These are phyloP conservation scores for Pasiphila rectangulata DNA, from an alignment of 2,888 invertebrate genomes.

Conservation along the genomic window DNA sequence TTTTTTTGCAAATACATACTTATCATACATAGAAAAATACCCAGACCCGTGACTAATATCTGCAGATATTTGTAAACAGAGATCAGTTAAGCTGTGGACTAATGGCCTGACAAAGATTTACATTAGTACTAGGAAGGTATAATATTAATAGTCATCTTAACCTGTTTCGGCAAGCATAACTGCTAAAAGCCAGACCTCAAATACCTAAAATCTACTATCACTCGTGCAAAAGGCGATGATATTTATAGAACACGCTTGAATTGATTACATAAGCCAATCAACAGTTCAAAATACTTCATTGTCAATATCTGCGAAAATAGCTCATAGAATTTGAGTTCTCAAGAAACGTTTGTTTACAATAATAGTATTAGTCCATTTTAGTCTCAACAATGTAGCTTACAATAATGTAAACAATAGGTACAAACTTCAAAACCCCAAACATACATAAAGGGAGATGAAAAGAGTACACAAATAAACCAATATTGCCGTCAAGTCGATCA, in stretches of 20 bases:
- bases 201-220: not conserved
- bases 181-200: too few species aligned
- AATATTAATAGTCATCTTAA: too few species aligned
- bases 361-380: conserved; percentile 37
- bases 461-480: conserved; percentile 64
- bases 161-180: too few species aligned
- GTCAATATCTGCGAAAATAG: conserved; percentile 3
- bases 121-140: too few species aligned
- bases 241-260: conserved; percentile 21
- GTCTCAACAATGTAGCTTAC: conserved; percentile 42
- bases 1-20: too few species aligned
- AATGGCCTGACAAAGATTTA: too few species aligned
- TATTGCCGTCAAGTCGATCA: conserved; percentile 66
- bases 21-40: too few species aligned
- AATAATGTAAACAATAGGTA: conserved; percentile 54
- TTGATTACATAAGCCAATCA: conserved; percentile 27
- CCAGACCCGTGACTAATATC: too few species aligned
- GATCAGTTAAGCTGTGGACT: too few species aligned
- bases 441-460: conserved; percentile 45
- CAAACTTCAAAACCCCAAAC: conserved; percentile 56
- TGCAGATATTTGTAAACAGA: too few species aligned
- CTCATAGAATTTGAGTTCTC: conserved; percentile 5
- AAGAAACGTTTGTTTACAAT: conserved; percentile 17
- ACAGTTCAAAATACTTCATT: conserved; percentile 11
- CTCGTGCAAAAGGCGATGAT: not conserved